Percentiles rank a stretch among this genome's conserved stretches.
Evolutionary conservation across 2,797 vertebrate species (phyloP).

Genomic region (Gila robusta): DNA sequence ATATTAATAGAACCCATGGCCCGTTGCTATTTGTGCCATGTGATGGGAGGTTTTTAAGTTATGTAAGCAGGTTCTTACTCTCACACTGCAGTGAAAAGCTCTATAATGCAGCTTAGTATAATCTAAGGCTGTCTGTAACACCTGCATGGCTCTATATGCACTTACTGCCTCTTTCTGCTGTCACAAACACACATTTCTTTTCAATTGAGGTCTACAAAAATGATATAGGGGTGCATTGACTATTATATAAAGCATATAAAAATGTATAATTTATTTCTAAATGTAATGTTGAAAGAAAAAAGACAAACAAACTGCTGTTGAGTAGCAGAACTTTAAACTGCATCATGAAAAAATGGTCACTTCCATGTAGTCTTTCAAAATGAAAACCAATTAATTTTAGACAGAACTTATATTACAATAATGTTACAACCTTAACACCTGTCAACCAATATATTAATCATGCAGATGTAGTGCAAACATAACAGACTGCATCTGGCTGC

Average conservation of each 20-base stretch:
- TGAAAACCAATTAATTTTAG: not conserved
- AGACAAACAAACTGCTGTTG: not conserved
- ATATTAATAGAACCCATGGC: conserved; percentile 49
- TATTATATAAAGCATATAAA: not conserved
- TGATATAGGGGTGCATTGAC: not conserved
- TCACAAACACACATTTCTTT: not conserved
- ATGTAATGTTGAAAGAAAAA: not conserved
- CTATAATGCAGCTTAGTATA: conserved; percentile 80
- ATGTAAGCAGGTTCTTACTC: conserved; percentile 68
- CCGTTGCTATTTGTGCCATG: conserved; percentile 54
- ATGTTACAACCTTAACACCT: too few relatives aligned
- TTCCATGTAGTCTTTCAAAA: conserved; percentile 5
- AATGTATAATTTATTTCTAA: not conserved
- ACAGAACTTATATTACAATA: not conserved
- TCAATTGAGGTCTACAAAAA: not conserved
- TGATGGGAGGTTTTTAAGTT: conserved; percentile 63
- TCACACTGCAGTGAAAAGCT: conserved; percentile 69
- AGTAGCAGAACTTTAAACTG: not conserved
- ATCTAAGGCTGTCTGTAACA: conserved; percentile 58
- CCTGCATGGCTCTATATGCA: conserved; percentile 77
- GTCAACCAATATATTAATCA: conserved; percentile 8
- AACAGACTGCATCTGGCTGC: conserved; percentile 9
- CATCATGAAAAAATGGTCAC: not conserved
- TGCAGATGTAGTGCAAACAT: conserved; percentile 11
- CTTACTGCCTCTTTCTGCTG: not conserved